Evolutionary conservation across 2,113 vertebrate species (phyloP).

Genomic region (Donacobius atricapilla): DNA sequence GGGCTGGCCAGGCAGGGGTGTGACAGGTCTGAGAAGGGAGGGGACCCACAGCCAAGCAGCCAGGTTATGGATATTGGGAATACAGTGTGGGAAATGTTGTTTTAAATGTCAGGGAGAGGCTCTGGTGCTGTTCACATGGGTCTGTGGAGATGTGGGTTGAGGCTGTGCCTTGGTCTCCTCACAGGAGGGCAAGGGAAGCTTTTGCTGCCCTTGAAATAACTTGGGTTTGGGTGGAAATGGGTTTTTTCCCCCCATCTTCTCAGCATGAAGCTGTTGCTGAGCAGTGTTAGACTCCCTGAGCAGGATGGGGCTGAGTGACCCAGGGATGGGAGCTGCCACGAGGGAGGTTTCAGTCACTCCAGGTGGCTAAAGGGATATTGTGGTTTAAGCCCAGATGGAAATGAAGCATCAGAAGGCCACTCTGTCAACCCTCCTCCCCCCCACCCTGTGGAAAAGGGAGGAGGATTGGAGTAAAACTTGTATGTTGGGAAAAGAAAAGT

Average conservation of each 20-base stretch:
- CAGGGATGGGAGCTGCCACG: not conserved
- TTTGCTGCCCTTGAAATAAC: not conserved
- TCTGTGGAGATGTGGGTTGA: not conserved
- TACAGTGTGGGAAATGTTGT: not conserved
- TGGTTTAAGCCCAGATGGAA: not conserved
- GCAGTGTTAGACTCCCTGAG: rapidly evolving
- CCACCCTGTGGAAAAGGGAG: not conserved
- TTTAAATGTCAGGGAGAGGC: not conserved
- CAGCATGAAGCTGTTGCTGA: not conserved
- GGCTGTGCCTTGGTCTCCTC: not conserved
- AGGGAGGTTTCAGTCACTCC: not conserved
- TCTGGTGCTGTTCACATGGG: not conserved
- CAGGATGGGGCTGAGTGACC: not conserved
- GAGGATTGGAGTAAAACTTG: not conserved
- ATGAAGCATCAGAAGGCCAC: not conserved
- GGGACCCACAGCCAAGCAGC: not conserved
- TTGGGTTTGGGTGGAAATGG: not conserved
- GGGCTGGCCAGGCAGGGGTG: not conserved
- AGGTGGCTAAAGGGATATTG: not conserved
- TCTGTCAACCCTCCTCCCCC: not conserved
- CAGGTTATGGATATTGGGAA: not conserved
- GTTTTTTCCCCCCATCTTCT: not conserved
- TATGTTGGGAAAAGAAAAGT: not conserved
- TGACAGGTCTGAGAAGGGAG: not conserved
- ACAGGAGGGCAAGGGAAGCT: not conserved